A percentile compares a stretch with the other conserved stretches of the same genome.
Conservation (phyloP, 92 coral and sea anemone species). For the Phenganax subtilis region DNA sequence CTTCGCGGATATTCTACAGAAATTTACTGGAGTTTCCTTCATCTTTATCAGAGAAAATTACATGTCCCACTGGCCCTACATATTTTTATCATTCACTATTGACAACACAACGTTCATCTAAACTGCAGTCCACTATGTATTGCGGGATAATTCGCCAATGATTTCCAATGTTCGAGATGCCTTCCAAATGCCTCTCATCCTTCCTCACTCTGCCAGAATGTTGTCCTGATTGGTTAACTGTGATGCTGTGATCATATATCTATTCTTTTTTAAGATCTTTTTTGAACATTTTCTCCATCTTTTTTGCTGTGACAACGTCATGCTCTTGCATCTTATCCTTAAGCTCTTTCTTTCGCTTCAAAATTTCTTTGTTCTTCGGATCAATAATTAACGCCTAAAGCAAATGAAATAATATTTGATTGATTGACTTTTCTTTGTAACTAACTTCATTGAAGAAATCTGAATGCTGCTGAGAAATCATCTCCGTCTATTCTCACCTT, state of each 20-base stretch:
- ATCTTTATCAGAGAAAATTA: no score
- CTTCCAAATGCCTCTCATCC: no score
- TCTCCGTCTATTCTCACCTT: slow-evolving; percentile 44
- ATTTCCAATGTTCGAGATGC: no score
- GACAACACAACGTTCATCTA: no score
- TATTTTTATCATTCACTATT: no score
- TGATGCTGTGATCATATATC: background rate
- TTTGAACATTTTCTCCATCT: slow-evolving; percentile 33
- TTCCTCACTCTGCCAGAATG: no score
- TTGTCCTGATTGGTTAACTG: no score
- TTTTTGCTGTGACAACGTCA: slow-evolving; percentile 14
- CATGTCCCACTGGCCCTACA: no score
- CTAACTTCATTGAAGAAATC: background rate
- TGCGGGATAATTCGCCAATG: no score
- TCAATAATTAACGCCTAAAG: slow-evolving; percentile 13
- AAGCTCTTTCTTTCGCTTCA: background rate
- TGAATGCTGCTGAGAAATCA: background rate
- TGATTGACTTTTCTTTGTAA: background rate
- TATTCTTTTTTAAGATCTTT: background rate
- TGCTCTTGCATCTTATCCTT: slow-evolving; percentile 1
- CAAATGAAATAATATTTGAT: background rate
- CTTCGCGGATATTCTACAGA: no score
- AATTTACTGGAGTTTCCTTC: no score
- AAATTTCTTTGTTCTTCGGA: slow-evolving; percentile 20
- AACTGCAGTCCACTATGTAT: no score